Conservation (phyloP, 1,140 invertebrate genomes). For the Philopotamus ludificatus region DNA sequence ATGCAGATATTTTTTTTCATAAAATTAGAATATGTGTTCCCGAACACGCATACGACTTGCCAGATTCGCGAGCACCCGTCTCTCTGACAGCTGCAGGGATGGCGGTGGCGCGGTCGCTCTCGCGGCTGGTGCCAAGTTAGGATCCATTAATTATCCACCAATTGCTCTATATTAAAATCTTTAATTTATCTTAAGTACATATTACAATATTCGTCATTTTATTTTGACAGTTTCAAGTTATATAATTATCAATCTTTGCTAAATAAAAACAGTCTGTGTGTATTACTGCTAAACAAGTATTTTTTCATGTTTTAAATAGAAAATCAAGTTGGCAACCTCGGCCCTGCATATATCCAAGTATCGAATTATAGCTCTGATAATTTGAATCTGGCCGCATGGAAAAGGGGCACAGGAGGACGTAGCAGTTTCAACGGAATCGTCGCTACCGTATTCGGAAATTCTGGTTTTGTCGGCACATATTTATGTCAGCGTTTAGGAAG, state of each 20-base stretch:
- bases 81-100: neutral
- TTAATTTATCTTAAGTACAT: too few species aligned
- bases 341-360: slow-evolving; percentile 23
- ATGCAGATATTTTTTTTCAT: neutral
- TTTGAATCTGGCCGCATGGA: slow-evolving; percentile 65
- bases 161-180: neutral
- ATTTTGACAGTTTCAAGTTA: neutral
- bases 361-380: slow-evolving; percentile 44
- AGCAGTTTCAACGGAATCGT: slow-evolving; percentile 96
- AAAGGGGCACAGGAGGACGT: slow-evolving; percentile 88
- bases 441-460: slow-evolving; percentile 93
- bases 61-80: neutral
- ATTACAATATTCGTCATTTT: too few species aligned
- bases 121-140: neutral
- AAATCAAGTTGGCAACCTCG: slow-evolving; percentile 31
- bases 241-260: neutral
- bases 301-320: slow-evolving; percentile 14
- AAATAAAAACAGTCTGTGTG: neutral
- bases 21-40: neutral
- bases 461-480: slow-evolving; percentile 83
- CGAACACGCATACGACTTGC: neutral
- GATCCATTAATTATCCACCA: too few species aligned
- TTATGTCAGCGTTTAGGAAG: slow-evolving; percentile 88
- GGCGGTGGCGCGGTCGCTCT: neutral
- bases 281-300: neutral